Percentiles rank a stretch among this genome's conserved stretches.
Evolutionary conservation across 1,140 invertebrate genomes (phyloP).

Genomic region (Chlorops oryzae): DNA sequence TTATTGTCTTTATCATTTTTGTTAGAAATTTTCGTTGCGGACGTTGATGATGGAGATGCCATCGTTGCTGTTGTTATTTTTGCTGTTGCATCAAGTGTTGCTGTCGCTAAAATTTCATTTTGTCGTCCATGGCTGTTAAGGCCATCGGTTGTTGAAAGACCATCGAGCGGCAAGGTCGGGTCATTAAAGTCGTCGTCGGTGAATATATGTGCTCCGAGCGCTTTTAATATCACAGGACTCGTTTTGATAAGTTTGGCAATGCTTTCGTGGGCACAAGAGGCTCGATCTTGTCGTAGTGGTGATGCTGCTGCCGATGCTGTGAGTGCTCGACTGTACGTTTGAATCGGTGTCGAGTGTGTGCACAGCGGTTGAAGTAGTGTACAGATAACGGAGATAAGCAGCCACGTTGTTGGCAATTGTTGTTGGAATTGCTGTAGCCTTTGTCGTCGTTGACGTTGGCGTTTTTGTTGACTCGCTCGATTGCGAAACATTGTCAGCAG

Average conservation of each 20-base stretch:
- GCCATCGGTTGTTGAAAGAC: background rate
- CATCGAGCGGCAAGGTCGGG: background rate
- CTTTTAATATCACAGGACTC: conserved; percentile 44
- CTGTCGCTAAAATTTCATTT: conserved; percentile 11
- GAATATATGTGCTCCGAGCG: conserved; percentile 39
- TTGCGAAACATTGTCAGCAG: too few species aligned
- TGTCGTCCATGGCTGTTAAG: conserved; percentile 9
- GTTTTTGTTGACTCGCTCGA: too few species aligned
- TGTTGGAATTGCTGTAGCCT: conserved; percentile 12
- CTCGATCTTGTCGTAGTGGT: conserved; percentile 2
- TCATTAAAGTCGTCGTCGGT: conserved; percentile 21
- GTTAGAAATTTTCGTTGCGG: too few species aligned
- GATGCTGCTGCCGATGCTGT: conserved; percentile 12
- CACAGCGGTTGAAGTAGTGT: too few species aligned
- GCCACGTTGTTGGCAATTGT: conserved; percentile 29
- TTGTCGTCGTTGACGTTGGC: conserved; percentile 7
- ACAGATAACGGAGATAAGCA: too few species aligned
- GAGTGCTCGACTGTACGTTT: conserved; percentile 3
- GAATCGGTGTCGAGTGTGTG: conserved; percentile 33
- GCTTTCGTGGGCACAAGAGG: conserved; percentile 36
- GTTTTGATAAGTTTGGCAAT: conserved; percentile 41
- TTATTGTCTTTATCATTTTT: background rate
- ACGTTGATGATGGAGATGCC: background rate
- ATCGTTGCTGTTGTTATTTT: background rate
- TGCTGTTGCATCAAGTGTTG: background rate